Evolutionary conservation across 2,113 vertebrate species (phyloP).

Genomic region (Psettodes erumei): DNA sequence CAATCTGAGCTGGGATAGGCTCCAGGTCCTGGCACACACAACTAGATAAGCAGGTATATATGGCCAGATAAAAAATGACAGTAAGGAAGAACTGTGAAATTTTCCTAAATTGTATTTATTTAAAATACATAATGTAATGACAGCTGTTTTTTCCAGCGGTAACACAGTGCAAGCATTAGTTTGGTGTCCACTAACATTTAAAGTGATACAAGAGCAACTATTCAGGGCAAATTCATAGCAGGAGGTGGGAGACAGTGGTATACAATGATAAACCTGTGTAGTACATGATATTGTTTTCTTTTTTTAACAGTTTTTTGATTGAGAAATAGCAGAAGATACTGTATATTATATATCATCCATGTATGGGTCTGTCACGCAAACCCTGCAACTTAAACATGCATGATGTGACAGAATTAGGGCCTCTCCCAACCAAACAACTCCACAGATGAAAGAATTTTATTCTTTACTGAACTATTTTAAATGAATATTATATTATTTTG

Average conservation of each 20-base stretch:
- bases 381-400: slow-evolving; percentile 53
- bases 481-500: slow-evolving; percentile 7
- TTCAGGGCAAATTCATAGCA: slow-evolving; percentile 47
- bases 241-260: slow-evolving; percentile 7
- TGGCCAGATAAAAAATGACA: neutral
- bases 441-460: neutral
- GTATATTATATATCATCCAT: slow-evolving; percentile 22
- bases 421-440: slow-evolving; percentile 9
- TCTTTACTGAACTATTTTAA: neutral
- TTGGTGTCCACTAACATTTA: slow-evolving; percentile 57
- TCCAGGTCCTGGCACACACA: neutral
- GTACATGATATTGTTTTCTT: neutral
- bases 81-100: neutral
- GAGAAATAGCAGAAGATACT: slow-evolving; percentile 16
- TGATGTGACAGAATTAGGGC: slow-evolving; percentile 25
- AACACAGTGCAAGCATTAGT: slow-evolving; percentile 67
- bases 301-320: neutral
- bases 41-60: neutral
- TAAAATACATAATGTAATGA: slow-evolving; percentile 65
- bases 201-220: slow-evolving; percentile 54
- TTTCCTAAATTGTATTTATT: slow-evolving; percentile 67
- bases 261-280: slow-evolving; percentile 1
- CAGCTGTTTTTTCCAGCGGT: slow-evolving; percentile 43
- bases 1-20: neutral
- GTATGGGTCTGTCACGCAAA: slow-evolving; percentile 19